Evolutionary conservation across 1,140 invertebrate species (phyloP).

Genomic region (Diorhabda carinulata): DNA sequence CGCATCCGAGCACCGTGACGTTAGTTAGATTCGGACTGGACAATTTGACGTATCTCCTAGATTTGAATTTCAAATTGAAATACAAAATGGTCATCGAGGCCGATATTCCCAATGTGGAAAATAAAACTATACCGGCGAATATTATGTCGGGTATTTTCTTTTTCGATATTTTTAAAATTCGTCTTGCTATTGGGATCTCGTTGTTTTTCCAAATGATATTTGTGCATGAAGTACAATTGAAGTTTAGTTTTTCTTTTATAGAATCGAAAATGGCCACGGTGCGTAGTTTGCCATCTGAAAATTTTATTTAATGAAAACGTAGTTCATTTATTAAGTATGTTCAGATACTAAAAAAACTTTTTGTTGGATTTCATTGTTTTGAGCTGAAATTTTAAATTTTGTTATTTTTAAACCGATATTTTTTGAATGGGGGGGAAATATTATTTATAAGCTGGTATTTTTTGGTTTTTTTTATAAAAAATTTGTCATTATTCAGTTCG

Average conservation of each 20-base stretch:
- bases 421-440: no score
- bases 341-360: no score
- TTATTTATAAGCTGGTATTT: no score
- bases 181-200: constrained; percentile 70
- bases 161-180: constrained; percentile 67
- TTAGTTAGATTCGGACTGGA: constrained; percentile 96
- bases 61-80: constrained; percentile 84
- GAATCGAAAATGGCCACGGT: constrained; percentile 75
- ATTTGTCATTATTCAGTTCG: no score
- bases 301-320: background rate
- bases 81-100: constrained; percentile 58
- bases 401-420: no score
- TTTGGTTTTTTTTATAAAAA: no score
- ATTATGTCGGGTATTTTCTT: constrained; percentile 74
- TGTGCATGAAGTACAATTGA: constrained; percentile 67
- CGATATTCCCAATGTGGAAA: background rate
- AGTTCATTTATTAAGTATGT: no score
- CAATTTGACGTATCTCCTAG: constrained; percentile 75
- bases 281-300: constrained; percentile 61
- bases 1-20: constrained; percentile 90
- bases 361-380: no score
- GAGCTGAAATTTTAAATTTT: no score
- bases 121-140: constrained; percentile 37
- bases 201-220: constrained; percentile 70
- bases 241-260: constrained; percentile 59